phyloP scores from a whole-genome alignment of 2,113 vertebrate species.

The Pseudorasbora parva region DNA sequence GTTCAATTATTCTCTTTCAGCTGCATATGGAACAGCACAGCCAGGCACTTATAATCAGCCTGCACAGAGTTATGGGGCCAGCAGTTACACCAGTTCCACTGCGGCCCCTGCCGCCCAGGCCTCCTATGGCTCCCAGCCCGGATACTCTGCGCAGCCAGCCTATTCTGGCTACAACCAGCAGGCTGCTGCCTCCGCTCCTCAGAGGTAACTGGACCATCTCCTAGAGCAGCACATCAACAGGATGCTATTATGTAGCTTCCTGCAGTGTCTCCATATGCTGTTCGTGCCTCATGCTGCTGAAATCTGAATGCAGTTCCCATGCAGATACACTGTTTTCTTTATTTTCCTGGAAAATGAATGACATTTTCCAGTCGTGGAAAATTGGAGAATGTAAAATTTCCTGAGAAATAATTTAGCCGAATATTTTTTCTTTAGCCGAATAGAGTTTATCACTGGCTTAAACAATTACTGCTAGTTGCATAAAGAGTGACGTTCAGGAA shows the following conservation, averaged over 20 bases:
- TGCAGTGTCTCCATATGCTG: constrained; percentile 19
- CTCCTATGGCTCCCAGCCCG: constrained; percentile 80
- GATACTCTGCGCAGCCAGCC: constrained; percentile 81
- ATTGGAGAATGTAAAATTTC: no score
- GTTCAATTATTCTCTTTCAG: constrained; percentile 36
- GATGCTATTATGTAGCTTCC: background rate
- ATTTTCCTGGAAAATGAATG: no score
- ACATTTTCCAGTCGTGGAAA: no score
- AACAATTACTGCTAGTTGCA: no score
- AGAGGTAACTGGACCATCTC: constrained; percentile 73
- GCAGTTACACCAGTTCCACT: constrained; percentile 79
- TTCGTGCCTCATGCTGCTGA: background rate
- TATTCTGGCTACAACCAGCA: constrained; percentile 85
- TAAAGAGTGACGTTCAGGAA: no score
- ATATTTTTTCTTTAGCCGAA: no score
- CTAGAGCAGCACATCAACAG: background rate
- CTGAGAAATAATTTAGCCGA: no score
- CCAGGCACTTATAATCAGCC: constrained; percentile 84
- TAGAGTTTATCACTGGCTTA: no score
- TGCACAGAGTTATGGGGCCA: constrained; percentile 81
- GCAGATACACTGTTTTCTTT: background rate
- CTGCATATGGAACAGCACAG: constrained; percentile 82
- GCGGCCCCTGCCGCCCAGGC: constrained; percentile 73
- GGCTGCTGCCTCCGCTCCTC: constrained; percentile 69
- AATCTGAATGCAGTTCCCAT: background rate